phyloP scores from a whole-genome alignment of 35 echinoderm and acorn worm genomes.

The Strongylocentrotus purpuratus region DNA sequence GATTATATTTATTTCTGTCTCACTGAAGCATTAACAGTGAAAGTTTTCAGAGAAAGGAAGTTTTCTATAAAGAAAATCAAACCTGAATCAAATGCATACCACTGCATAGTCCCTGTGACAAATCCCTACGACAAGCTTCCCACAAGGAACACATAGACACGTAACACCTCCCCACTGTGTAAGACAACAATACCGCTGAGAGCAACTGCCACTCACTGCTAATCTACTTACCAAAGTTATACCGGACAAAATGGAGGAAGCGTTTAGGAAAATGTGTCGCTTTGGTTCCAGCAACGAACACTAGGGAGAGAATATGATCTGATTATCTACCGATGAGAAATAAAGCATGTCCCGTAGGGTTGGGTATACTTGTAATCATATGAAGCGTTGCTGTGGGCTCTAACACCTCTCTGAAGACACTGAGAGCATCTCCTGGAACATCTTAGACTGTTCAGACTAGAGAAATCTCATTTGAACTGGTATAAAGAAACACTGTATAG shows the following conservation, averaged over 20 bases:
- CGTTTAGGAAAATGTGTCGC: background rate
- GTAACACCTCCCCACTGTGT: background rate
- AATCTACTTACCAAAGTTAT: background rate
- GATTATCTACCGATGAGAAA: constrained; percentile 11
- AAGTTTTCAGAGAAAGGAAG: background rate
- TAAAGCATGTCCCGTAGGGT: background rate
- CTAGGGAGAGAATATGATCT: background rate
- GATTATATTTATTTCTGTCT: background rate
- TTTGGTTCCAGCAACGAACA: background rate
- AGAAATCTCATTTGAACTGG: no score
- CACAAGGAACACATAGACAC: background rate
- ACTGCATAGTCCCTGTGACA: background rate
- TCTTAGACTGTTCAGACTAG: background rate
- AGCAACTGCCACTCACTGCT: background rate
- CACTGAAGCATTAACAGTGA: background rate
- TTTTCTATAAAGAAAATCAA: background rate
- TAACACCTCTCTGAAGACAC: background rate
- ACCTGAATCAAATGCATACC: no score
- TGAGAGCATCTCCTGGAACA: background rate
- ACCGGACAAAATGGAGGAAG: background rate
- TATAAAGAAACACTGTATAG: no score
- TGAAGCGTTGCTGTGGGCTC: background rate
- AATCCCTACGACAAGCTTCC: background rate
- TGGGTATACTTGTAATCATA: background rate
- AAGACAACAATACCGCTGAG: background rate